Conservation (phyloP, 2,113 vertebrate genomes). For the Dasyornis broadbenti region DNA sequence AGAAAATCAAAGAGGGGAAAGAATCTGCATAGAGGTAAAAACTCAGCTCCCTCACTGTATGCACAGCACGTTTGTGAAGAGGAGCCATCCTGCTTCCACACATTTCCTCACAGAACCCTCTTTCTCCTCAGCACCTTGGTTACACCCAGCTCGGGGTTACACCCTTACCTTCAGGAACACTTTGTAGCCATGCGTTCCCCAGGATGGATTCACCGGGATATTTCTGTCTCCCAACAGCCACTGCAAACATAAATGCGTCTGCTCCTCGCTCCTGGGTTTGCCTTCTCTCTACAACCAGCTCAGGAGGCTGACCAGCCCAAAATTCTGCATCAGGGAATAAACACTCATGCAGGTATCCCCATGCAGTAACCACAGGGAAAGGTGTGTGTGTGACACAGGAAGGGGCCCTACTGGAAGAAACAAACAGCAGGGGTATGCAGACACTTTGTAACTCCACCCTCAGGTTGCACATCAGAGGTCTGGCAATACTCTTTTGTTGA, state of each 20-base stretch:
- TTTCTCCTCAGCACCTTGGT: not conserved
- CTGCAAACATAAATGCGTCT: not conserved
- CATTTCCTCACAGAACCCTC: not conserved
- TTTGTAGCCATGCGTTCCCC: not conserved
- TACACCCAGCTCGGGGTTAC: not conserved
- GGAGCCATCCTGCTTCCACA: too few relatives aligned
- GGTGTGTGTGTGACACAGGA: fast-evolving
- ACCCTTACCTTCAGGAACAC: not conserved
- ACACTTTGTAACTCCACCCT: not conserved
- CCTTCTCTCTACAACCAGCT: not conserved
- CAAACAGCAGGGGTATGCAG: not conserved
- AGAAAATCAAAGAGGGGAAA: not conserved
- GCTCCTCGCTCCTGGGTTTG: not conserved
- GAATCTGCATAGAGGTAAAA: not conserved
- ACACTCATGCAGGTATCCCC: not conserved
- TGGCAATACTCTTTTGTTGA: not conserved
- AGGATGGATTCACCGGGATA: not conserved
- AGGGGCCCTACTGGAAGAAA: not conserved
- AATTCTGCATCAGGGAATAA: not conserved
- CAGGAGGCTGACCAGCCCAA: not conserved
- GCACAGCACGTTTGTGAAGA: too few relatives aligned
- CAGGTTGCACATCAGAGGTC: not conserved
- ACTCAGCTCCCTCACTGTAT: not conserved
- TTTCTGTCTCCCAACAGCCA: not conserved
- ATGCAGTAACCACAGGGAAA: fast-evolving